Evolutionary conservation across 1,140 invertebrate genomes (phyloP).

Genomic region (Lepidurus couesii): DNA sequence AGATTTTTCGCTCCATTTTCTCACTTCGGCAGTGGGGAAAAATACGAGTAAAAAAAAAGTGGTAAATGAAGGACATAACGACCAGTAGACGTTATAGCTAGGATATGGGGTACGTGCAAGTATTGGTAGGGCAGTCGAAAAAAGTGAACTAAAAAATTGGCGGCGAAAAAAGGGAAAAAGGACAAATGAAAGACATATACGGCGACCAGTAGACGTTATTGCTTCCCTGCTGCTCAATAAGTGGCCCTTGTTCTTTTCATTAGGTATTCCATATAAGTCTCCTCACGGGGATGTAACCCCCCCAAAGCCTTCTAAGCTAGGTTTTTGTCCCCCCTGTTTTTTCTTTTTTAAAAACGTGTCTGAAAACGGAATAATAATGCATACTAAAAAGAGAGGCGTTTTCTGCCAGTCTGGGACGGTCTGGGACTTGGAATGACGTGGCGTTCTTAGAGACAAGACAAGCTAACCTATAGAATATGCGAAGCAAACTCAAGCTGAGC

Average conservation of each 20-base stretch:
- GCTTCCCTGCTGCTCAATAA: neutral
- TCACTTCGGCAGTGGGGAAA: too few species aligned
- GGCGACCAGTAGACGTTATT: neutral
- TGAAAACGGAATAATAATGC: conserved; percentile 6
- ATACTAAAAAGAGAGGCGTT: conserved; percentile 10
- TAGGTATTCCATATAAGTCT: neutral
- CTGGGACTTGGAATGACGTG: neutral
- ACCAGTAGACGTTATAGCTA: too few species aligned
- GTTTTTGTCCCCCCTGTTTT: neutral
- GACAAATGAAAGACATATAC: too few species aligned
- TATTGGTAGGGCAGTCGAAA: too few species aligned
- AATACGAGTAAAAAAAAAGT: too few species aligned
- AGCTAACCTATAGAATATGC: neutral
- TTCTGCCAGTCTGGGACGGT: conserved; percentile 12
- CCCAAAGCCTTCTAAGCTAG: neutral
- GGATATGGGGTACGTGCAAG: too few species aligned
- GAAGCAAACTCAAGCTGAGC: conserved; percentile 14
- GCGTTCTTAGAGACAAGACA: neutral
- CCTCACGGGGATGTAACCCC: neutral
- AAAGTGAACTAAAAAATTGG: too few species aligned
- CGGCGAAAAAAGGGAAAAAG: too few species aligned
- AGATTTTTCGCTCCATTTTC: too few species aligned
- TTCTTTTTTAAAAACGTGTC: neutral
- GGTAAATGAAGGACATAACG: too few species aligned
- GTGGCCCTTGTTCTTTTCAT: conserved; percentile 8